Conservation (phyloP, 1,140 invertebrate genomes). For the Nephila pilipes region DNA sequence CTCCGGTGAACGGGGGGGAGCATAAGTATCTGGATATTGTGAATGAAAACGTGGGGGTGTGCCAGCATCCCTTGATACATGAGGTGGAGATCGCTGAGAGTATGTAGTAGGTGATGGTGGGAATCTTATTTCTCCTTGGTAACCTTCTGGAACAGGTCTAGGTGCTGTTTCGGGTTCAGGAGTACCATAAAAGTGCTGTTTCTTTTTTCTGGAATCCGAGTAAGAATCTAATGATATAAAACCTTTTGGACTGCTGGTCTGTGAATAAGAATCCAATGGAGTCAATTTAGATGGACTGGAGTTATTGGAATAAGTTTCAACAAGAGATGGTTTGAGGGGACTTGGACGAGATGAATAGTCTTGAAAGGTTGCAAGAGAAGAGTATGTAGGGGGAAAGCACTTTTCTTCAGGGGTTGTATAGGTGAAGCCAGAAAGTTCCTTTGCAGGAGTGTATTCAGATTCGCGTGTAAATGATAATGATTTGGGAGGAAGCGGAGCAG, state of each 20-base stretch:
- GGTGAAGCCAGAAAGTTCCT: slow-evolving; percentile 45
- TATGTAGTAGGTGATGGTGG: slow-evolving; percentile 60
- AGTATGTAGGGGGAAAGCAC: slow-evolving; percentile 54
- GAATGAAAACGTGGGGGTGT: slow-evolving; percentile 66
- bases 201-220: slow-evolving; percentile 44
- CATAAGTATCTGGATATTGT: slow-evolving; percentile 69
- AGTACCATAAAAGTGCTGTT: slow-evolving; percentile 58
- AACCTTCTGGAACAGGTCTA: slow-evolving; percentile 42
- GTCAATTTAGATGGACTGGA: slow-evolving; percentile 69
- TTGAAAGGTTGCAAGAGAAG: slow-evolving; percentile 56
- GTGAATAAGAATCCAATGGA: slow-evolving; percentile 72
- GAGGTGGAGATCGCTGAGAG: slow-evolving; percentile 45
- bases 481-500: slow-evolving; percentile 1
- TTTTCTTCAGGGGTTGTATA: slow-evolving; percentile 69
- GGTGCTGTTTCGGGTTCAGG: slow-evolving; percentile 1
- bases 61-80: slow-evolving; percentile 59
- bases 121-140: slow-evolving; percentile 66
- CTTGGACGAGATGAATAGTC: slow-evolving; percentile 73
- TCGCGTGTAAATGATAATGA: not conserved
- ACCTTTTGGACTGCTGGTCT: slow-evolving; percentile 68
- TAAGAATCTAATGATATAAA: slow-evolving; percentile 73
- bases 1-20: slow-evolving; percentile 66
- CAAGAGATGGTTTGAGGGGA: slow-evolving; percentile 70
- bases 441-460: slow-evolving; percentile 64
- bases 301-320: slow-evolving; percentile 69